These are phyloP conservation scores for Otocyon megalotis DNA, from an alignment of 2,113 vertebrate genomes.

Conservation along the genomic window DNA sequence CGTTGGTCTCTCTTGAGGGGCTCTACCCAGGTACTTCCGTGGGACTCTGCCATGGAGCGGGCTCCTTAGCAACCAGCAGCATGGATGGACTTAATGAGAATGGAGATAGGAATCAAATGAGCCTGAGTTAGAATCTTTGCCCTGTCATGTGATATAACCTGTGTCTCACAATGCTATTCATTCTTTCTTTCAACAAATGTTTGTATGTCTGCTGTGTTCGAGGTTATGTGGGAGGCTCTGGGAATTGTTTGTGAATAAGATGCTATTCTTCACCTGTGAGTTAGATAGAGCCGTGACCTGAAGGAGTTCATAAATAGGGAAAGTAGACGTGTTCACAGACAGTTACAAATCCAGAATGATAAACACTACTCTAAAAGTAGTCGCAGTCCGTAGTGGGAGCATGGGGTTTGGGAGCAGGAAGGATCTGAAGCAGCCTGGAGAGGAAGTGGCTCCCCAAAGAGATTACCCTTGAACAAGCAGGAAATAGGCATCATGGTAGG, in stretches of 20 bases:
- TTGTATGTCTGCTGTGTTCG: neutral
- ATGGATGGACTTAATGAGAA: neutral
- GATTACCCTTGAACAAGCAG: neutral
- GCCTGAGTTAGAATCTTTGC: neutral
- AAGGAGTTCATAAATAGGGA: neutral
- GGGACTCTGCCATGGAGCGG: neutral
- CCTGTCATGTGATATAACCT: neutral
- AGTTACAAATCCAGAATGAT: neutral
- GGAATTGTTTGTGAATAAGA: neutral
- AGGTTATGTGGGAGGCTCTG: neutral
- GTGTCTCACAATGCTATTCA: neutral
- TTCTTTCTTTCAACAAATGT: neutral
- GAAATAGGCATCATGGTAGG: neutral
- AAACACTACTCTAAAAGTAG: neutral
- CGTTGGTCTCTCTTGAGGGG: neutral
- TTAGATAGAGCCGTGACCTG: neutral
- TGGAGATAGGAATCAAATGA: neutral
- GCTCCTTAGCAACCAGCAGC: neutral
- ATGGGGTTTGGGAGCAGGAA: neutral
- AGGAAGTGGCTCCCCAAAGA: neutral
- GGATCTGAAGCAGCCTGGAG: neutral
- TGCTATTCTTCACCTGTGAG: neutral
- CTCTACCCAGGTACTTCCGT: neutral
- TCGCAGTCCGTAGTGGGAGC: neutral
- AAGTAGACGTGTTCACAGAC: neutral